Percentiles rank a stretch among this genome's conserved stretches.
These are phyloP conservation scores for Cryptus armator DNA, from an alignment of 2,888 invertebrate genomes.

Conservation along the genomic window DNA sequence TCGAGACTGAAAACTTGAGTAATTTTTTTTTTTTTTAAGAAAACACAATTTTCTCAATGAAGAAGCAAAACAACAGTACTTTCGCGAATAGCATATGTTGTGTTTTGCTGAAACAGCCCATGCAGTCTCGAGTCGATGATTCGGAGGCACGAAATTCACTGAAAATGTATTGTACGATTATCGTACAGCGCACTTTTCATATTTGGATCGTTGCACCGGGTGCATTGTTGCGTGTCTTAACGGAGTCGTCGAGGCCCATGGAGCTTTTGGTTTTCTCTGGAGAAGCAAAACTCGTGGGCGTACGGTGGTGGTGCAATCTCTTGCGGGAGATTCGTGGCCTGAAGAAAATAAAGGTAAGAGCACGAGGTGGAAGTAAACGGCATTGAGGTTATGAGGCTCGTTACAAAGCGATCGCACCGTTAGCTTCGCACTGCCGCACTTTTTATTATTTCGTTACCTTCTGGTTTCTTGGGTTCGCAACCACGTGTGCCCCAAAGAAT, in stretches of 20 bases:
- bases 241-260: slow-evolving; percentile 74
- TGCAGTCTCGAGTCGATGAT: too few relatives aligned
- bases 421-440: slow-evolving; percentile 53
- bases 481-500: not conserved
- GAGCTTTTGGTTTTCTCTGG: slow-evolving; percentile 56
- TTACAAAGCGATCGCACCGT: slow-evolving; percentile 52
- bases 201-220: slow-evolving; percentile 78
- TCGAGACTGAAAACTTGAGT: too few relatives aligned
- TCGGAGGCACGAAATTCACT: too few relatives aligned
- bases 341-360: slow-evolving; percentile 50
- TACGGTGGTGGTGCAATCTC: slow-evolving; percentile 44
- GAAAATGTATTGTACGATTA: not conserved
- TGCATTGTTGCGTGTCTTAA: slow-evolving; percentile 77
- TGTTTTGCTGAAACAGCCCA: too few relatives aligned
- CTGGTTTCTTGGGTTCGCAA: slow-evolving; percentile 57
- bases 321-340: slow-evolving; percentile 45
- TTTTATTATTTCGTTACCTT: slow-evolving; percentile 51
- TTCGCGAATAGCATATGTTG: too few relatives aligned
- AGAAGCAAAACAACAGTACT: too few relatives aligned
- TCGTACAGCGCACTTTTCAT: slow-evolving; percentile 71
- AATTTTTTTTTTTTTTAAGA: too few relatives aligned
- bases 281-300: slow-evolving; percentile 47
- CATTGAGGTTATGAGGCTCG: slow-evolving; percentile 51
- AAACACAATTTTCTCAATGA: too few relatives aligned
- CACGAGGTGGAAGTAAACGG: slow-evolving; percentile 55